Evolutionary conservation across 1,140 invertebrate species (phyloP).

Genomic region (Bacillus rossius): DNA sequence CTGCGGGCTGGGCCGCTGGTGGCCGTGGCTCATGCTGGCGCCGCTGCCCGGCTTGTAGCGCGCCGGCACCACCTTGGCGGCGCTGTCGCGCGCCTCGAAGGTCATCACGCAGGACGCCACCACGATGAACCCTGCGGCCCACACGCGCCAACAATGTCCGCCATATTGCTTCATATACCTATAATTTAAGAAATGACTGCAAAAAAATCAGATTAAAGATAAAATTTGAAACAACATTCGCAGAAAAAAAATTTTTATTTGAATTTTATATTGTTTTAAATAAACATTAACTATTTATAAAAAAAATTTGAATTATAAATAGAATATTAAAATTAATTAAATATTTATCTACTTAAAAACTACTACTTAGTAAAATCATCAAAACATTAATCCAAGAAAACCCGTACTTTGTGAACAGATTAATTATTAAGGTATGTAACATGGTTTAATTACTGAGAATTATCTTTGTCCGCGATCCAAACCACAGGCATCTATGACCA

Average conservation of each 20-base stretch:
- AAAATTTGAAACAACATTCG: neutral
- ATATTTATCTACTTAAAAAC: too few species aligned
- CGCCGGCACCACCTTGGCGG: constrained; percentile 79
- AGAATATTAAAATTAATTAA: too few species aligned
- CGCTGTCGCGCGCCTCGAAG: constrained; percentile 82
- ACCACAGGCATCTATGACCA: too few species aligned
- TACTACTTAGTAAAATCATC: too few species aligned
- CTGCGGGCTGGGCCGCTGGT: constrained; percentile 12
- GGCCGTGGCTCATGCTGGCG: constrained; percentile 6
- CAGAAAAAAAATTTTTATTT: neutral
- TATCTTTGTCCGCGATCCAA: too few species aligned
- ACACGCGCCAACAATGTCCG: too few species aligned
- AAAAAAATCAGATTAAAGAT: neutral
- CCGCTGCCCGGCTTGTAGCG: constrained; percentile 49
- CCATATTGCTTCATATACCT: too few species aligned
- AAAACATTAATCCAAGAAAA: too few species aligned
- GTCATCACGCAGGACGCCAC: constrained; percentile 94
- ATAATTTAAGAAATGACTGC: too few species aligned
- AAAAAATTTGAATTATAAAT: neutral
- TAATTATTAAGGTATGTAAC: too few species aligned
- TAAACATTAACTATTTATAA: neutral
- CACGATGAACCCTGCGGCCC: constrained; percentile 76
- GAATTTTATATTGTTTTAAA: neutral
- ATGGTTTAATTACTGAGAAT: too few species aligned
- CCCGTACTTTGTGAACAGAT: too few species aligned